Percentiles rank a stretch among this genome's conserved stretches.
Evolutionary conservation across 2,888 invertebrate species (phyloP).

Genomic region (Agrotis segetum): DNA sequence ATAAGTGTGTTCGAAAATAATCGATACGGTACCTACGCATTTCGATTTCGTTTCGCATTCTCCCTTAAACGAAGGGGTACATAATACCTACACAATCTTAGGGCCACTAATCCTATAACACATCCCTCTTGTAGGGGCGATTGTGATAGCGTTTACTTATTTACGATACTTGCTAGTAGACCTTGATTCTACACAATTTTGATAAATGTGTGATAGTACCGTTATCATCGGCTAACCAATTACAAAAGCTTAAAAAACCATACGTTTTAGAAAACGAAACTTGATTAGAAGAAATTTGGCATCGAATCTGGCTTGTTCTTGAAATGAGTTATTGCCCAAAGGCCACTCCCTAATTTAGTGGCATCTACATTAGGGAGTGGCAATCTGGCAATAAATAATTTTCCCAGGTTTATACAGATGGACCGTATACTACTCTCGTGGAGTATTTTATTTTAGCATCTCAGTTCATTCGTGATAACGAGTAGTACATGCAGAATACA

Average conservation of each 20-base stretch:
- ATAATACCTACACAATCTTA: conserved; percentile 61
- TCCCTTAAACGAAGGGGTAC: conserved; percentile 67
- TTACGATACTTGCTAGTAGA: conserved; percentile 36
- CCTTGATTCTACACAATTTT: conserved; percentile 28
- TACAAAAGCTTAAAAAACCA: conserved; percentile 11
- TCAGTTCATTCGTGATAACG: neutral
- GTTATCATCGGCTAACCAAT: conserved; percentile 29
- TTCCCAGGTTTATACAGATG: conserved; percentile 14
- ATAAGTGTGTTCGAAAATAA: conserved; percentile 42
- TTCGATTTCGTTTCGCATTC: conserved; percentile 60
- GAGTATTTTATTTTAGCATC: neutral
- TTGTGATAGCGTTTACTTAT: conserved; percentile 31
- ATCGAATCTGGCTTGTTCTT: conserved; percentile 3
- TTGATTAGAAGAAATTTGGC: conserved; percentile 11
- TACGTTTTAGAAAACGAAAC: conserved; percentile 15
- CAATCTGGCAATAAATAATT: conserved; percentile 6
- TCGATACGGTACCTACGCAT: conserved; percentile 44
- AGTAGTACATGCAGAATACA: neutral
- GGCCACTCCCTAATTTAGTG: conserved; percentile 5
- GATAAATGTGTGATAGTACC: conserved; percentile 22
- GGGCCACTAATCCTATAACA: conserved; percentile 84
- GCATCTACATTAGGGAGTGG: no score
- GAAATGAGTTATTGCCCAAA: conserved; percentile 9
- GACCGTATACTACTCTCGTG: neutral
- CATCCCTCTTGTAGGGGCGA: conserved; percentile 70